phyloP scores from a whole-genome alignment of 1,140 invertebrate genomes.

The Ostrea denselamellosa region DNA sequence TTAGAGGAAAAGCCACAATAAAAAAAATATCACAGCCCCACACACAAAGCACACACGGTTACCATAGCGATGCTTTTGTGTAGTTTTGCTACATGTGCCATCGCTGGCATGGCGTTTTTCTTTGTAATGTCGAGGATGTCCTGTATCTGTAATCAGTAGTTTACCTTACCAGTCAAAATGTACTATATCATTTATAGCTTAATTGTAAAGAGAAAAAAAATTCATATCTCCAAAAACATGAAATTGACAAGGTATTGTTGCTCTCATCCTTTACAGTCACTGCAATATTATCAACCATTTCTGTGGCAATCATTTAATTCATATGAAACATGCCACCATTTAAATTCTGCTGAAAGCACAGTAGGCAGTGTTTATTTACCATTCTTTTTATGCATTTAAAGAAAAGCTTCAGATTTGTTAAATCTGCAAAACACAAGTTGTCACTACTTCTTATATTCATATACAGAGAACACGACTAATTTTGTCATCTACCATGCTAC shows the following conservation, averaged over 20 bases:
- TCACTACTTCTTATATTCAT: not conserved
- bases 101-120: slow-evolving; percentile 45
- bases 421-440: not conserved
- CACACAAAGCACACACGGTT: slow-evolving; percentile 30
- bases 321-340: too few relatives aligned
- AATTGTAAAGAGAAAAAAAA: not conserved
- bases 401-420: not conserved
- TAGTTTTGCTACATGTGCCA: slow-evolving; percentile 37
- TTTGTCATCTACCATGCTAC: slow-evolving; percentile 12
- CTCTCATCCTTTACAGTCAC: too few relatives aligned
- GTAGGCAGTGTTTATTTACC: not conserved
- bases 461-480: not conserved
- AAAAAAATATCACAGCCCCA: slow-evolving; percentile 32
- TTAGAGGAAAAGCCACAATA: slow-evolving; percentile 25
- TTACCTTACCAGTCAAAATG: not conserved
- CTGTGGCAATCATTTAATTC: too few relatives aligned
- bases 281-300: too few relatives aligned
- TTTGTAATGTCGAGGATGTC: slow-evolving; percentile 21
- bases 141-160: slow-evolving; percentile 1
- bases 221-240: not conserved
- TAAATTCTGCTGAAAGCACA: not conserved
- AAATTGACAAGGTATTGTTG: not conserved
- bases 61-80: slow-evolving; percentile 36
- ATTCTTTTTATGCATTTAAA: not conserved
- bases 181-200: too few relatives aligned